Base-by-base conservation (phyloP, 35 echinoderm and acorn worm genomes). In the Apostichopus japonicus region DNA sequence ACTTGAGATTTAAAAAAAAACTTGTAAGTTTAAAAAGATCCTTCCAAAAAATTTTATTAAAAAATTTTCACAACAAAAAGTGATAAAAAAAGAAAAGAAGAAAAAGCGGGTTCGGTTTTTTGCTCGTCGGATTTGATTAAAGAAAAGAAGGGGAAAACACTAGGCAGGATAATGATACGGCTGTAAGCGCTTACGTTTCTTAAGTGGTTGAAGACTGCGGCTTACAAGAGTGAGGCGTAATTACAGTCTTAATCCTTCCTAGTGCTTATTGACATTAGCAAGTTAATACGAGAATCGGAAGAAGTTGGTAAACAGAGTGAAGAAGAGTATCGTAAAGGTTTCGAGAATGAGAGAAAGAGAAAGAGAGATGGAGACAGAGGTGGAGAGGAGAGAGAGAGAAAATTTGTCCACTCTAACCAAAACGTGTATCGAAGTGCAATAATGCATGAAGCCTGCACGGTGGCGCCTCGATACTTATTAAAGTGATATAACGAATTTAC, bases 281-380 rank as follows among this genome's bases (percentile, higher is more conserved):
- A 75, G 71, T 75, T 75, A 19, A 75, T 75, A 75, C 22, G 71
- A 75, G 71, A 75, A 19, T 75, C 71, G 71, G 71, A 75, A 75
- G 71, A 19, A 19, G 71, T 75, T 75, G 71, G 71, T n/a, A 75
- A 75, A 75, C 21, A 75, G 71, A 75, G 71, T 61, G 8, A 61
- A 61, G 13, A 61, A 10, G 13, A 13, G 8, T 61, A 61, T 61
- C 57, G 13, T 61, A 10, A 61, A 44, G 33, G 57, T 61, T 61
- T 61, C 57, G 0, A 44, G 33, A 44, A 44, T 44, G 63, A 67
- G 63, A 67, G 63, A 67, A 19, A 67, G 63, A 67, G 19, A 67
- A 11, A 67, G 19, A 67, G 63, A 67, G 63, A 0, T 4, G 19
- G 63, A 67, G 19, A 67, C 11, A 67, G 63, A 67, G 63, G 19